Percentiles rank a stretch among this genome's conserved stretches.
These are phyloP conservation scores for Lamprotornis superbus DNA, from an alignment of 2,113 vertebrate genomes.

Conservation along the genomic window DNA sequence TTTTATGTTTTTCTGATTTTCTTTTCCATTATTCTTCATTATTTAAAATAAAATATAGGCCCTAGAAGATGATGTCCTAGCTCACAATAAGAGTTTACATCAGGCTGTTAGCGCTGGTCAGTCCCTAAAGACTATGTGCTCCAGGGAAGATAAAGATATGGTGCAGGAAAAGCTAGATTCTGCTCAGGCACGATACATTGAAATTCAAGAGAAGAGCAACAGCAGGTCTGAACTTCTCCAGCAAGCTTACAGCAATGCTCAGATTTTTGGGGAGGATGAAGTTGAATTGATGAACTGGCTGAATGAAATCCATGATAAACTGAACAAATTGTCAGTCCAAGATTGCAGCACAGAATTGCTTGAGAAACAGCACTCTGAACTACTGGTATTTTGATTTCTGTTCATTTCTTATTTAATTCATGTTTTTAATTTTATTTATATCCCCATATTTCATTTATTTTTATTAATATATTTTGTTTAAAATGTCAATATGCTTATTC, in stretches of 20 bases:
- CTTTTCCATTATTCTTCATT: conserved; percentile 55
- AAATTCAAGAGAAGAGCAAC: conserved; percentile 90
- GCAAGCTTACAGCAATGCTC: conserved; percentile 92
- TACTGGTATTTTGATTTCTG: conserved; percentile 86
- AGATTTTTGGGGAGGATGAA: conserved; percentile 95
- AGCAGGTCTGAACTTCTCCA: conserved; percentile 88
- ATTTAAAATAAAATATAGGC: conserved; percentile 76
- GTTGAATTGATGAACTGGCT: conserved; percentile 98
- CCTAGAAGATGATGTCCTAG: conserved; percentile 91
- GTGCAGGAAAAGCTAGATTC: conserved; percentile 91
- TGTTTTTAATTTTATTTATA: conserved; percentile 13
- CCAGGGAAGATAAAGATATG: conserved; percentile 92
- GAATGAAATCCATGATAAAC: conserved; percentile 83
- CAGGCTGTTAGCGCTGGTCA: conserved; percentile 91
- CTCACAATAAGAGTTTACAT: conserved; percentile 88
- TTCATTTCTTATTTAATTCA: conserved; percentile 59
- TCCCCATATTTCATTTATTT: neutral
- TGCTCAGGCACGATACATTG: conserved; percentile 85
- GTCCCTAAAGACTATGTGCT: conserved; percentile 87
- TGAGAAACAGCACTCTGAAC: conserved; percentile 85
- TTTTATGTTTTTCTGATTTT: conserved; percentile 70
- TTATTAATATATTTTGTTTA: neutral
- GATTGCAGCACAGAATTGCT: conserved; percentile 84
- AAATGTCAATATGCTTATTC: neutral
- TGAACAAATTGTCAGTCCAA: conserved; percentile 83